Conservation (phyloP, 2,888 invertebrate genomes). For the Scrobipalpa costella region DNA sequence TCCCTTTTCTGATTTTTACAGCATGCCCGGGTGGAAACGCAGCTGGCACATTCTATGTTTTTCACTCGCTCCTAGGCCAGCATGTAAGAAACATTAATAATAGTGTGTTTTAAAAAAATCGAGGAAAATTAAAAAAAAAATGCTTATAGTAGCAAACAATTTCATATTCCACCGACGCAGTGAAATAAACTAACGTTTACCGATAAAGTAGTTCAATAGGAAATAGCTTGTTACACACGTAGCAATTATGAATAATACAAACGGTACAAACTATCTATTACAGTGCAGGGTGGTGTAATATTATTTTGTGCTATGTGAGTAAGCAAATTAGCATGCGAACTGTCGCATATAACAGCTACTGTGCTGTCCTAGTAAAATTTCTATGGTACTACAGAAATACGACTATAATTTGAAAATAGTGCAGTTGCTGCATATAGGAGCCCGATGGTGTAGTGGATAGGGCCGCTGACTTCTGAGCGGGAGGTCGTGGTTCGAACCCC, state of each 20-base stretch:
- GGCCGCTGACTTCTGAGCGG: no score
- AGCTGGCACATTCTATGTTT: no score
- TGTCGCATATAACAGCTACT: not conserved
- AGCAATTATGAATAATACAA: conserved; percentile 17
- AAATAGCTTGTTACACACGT: conserved; percentile 7
- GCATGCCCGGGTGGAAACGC: no score
- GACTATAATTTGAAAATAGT: not conserved
- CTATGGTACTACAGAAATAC: not conserved
- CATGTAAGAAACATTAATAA: no score
- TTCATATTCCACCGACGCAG: not conserved
- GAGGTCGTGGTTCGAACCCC: no score
- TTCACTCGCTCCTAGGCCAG: no score
- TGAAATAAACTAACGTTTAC: conserved; percentile 4
- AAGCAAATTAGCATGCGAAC: conserved; percentile 10
- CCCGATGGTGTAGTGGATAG: no score
- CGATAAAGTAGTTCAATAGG: conserved; percentile 12
- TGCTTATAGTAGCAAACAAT: not conserved
- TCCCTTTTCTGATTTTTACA: no score
- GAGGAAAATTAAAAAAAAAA: not conserved
- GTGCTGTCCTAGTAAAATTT: not conserved
- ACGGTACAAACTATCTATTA: conserved; percentile 14
- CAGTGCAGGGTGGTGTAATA: conserved; percentile 5
- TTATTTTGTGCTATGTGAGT: not conserved
- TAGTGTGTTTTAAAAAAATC: not conserved
- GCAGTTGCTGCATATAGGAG: not conserved